phyloP scores from a whole-genome alignment of 2,888 invertebrate species.

The Catocala nupta region DNA sequence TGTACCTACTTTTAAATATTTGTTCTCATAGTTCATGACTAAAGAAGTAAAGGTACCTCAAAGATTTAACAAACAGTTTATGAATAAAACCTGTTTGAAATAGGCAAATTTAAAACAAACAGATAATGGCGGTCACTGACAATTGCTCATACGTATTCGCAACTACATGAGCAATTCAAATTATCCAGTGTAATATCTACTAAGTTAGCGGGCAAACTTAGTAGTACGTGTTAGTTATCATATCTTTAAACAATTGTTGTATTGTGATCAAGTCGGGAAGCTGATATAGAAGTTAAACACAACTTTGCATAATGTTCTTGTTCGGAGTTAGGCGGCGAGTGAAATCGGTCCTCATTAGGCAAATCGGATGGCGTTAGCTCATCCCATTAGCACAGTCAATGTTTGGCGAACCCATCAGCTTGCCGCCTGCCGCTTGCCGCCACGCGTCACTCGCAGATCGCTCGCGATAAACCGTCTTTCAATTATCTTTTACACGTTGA shows the following conservation, averaged over 20 bases:
- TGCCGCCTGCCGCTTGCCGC: conserved; percentile 52
- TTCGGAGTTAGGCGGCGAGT: conserved; percentile 65
- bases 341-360: conserved; percentile 82
- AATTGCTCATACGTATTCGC: conserved; percentile 1
- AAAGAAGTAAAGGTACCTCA: too few relatives aligned
- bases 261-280: conserved; percentile 72
- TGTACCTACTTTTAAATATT: too few relatives aligned
- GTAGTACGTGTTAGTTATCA: conserved; percentile 44
- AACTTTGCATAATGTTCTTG: conserved; percentile 82
- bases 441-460: conserved; percentile 63
- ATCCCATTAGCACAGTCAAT: conserved; percentile 83
- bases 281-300: conserved; percentile 80
- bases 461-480: conserved; percentile 55
- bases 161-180: conserved; percentile 26
- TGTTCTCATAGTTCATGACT: too few relatives aligned
- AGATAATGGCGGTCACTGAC: not conserved
- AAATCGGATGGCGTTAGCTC: conserved; percentile 80
- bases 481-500: conserved; percentile 55
- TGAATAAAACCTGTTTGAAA: too few relatives aligned
- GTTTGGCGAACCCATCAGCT: conserved; percentile 78
- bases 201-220: conserved; percentile 37
- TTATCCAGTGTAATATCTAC: conserved; percentile 36
- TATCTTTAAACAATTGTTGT: conserved; percentile 64
- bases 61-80: too few relatives aligned
- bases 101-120: not conserved